Percentiles rank a stretch among this genome's conserved stretches.
phyloP scores from a whole-genome alignment of 2,888 invertebrate genomes.

The Argyresthia goedartella region DNA sequence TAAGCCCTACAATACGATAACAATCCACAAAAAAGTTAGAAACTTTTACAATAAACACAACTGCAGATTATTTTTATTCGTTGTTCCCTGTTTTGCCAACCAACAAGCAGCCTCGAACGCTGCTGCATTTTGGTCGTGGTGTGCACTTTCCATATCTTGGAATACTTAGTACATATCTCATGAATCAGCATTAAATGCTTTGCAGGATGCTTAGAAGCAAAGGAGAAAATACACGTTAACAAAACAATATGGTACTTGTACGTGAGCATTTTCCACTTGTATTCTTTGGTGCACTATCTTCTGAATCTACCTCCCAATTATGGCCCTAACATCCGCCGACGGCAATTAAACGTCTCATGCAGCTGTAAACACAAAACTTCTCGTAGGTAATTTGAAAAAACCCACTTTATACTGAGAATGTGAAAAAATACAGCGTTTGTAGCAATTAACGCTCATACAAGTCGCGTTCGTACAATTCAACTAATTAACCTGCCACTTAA shows the following conservation, averaged over 20 bases:
- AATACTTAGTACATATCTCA: not conserved
- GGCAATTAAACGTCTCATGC: conserved; percentile 61
- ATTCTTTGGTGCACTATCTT: conserved; percentile 33
- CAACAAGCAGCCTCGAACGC: too few species aligned
- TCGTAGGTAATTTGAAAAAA: conserved; percentile 46
- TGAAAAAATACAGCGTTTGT: conserved; percentile 60
- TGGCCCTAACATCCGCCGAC: conserved; percentile 54
- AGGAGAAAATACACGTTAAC: too few species aligned
- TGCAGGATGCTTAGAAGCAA: too few species aligned
- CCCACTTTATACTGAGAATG: conserved; percentile 47
- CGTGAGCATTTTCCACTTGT: conserved; percentile 5
- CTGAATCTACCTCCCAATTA: conserved; percentile 56
- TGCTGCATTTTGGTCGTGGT: too few species aligned
- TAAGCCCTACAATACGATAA: too few species aligned
- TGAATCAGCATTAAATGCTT: not conserved
- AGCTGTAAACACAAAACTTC: conserved; percentile 61
- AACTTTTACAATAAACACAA: too few species aligned
- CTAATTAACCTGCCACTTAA: conserved; percentile 44
- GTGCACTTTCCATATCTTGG: not conserved
- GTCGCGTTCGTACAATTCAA: conserved; percentile 40
- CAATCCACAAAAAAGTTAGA: too few species aligned
- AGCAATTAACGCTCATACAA: conserved; percentile 57
- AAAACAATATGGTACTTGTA: too few species aligned
- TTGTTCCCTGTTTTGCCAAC: too few species aligned
- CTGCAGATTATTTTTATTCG: too few species aligned